Conservation (phyloP, 2,888 invertebrate species). For the Orchesella flavescens region DNA sequence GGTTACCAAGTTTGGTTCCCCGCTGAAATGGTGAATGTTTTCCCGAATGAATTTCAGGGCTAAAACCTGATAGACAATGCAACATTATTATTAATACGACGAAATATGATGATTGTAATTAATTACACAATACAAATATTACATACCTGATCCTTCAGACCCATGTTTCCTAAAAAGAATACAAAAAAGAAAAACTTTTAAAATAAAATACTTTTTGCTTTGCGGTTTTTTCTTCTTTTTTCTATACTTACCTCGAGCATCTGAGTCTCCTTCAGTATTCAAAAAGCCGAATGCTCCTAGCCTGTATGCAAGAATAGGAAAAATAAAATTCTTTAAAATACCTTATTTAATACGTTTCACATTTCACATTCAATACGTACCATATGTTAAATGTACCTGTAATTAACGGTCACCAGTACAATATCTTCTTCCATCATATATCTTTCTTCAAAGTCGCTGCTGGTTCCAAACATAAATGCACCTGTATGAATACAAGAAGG, state of each 20-base stretch:
- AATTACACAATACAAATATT: too few species aligned
- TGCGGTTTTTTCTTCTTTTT: too few species aligned
- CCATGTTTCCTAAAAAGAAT: constrained; percentile 59
- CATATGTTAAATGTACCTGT: background rate
- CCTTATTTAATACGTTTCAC: constrained; percentile 6
- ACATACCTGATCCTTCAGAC: constrained; percentile 69
- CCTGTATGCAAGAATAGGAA: too few species aligned
- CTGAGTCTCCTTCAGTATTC: constrained; percentile 65
- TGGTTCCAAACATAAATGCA: constrained; percentile 70
- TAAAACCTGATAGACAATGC: too few species aligned
- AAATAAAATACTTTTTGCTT: constrained; percentile 15
- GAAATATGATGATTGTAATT: too few species aligned
- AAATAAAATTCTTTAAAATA: too few species aligned
- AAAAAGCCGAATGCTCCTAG: constrained; percentile 57
- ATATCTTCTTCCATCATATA: constrained; percentile 72
- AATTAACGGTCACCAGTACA: constrained; percentile 68
- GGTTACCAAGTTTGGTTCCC: constrained; percentile 65
- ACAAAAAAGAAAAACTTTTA: constrained; percentile 3
- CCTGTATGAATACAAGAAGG: too few species aligned
- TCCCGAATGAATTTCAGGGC: constrained; percentile 70
- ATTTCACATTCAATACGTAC: background rate
- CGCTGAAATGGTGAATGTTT: constrained; percentile 67
- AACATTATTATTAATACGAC: too few species aligned
- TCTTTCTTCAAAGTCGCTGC: constrained; percentile 67
- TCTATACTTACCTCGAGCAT: constrained; percentile 55